Conservation (phyloP, 1,140 invertebrate genomes). For the Drosophila truncata region DNA sequence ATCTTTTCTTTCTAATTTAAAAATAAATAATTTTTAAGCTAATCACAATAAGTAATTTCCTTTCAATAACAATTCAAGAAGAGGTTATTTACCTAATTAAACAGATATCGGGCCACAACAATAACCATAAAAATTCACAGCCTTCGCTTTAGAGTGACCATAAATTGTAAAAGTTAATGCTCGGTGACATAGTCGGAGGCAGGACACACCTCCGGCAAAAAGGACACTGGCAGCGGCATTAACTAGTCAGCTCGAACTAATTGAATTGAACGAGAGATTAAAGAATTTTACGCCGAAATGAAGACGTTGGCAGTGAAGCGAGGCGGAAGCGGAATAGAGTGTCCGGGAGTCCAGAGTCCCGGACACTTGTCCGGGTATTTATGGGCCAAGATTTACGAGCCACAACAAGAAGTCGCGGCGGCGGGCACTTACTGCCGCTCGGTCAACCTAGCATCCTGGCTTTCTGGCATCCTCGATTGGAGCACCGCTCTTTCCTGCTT, state of each 20-base stretch:
- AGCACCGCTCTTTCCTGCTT: constrained; percentile 45
- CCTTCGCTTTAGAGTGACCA: constrained; percentile 40
- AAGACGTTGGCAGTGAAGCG: constrained; percentile 66
- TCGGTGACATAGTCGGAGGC: constrained; percentile 50
- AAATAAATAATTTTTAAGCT: neutral
- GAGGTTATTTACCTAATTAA: constrained; percentile 38
- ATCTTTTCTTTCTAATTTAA: neutral
- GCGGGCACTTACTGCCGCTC: constrained; percentile 37
- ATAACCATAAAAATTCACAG: constrained; percentile 35
- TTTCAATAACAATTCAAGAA: neutral
- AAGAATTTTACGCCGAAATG: constrained; percentile 82
- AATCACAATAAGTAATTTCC: neutral
- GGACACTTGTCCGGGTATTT: constrained; percentile 67
- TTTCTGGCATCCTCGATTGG: constrained; percentile 38
- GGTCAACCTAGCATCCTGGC: constrained; percentile 1
- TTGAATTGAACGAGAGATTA: constrained; percentile 85
- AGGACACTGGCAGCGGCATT: constrained; percentile 67
- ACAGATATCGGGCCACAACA: constrained; percentile 1
- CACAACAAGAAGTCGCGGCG: constrained; percentile 68
- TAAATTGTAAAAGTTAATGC: constrained; percentile 81
- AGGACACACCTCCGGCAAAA: constrained; percentile 48
- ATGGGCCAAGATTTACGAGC: constrained; percentile 80
- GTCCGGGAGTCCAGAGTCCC: constrained; percentile 3
- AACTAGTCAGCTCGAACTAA: constrained; percentile 85
- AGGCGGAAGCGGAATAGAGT: constrained; percentile 28